Conservation (phyloP, 64 coral and sea anemone species). For the Platygyra sinensis region DNA sequence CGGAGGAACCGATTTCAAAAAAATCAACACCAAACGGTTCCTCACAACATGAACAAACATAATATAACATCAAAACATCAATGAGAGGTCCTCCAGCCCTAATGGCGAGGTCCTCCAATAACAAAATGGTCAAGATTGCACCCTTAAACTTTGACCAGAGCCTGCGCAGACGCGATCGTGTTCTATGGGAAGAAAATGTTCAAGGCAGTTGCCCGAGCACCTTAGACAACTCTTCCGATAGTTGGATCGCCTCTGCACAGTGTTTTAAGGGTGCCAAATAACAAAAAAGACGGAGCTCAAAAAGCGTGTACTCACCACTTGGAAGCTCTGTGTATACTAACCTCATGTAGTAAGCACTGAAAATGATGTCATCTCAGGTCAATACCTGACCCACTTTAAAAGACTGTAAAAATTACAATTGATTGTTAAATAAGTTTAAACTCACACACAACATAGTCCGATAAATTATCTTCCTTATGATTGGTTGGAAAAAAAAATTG, state of each 20-base stretch:
- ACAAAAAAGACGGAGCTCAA: neutral
- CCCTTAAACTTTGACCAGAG: conserved; percentile 20
- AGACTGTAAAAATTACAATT: too few species aligned
- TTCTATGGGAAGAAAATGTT: conserved; percentile 19
- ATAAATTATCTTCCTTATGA: too few species aligned
- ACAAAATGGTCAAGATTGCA: neutral
- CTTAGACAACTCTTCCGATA: conserved; percentile 2
- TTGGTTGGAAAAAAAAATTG: too few species aligned
- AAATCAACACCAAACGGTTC: conserved; percentile 19
- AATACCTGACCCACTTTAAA: too few species aligned
- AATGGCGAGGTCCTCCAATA: neutral
- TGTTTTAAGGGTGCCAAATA: conserved; percentile 24
- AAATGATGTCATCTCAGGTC: too few species aligned
- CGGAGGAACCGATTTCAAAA: conserved; percentile 10
- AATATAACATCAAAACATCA: neutral
- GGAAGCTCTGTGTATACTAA: too few species aligned
- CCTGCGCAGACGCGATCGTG: conserved; percentile 10
- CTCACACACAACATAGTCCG: too few species aligned
- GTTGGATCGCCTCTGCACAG: conserved; percentile 16
- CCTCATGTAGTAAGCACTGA: too few species aligned
- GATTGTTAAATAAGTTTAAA: too few species aligned
- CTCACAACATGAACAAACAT: conserved; percentile 12
- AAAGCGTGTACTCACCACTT: too few species aligned
- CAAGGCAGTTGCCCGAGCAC: conserved; percentile 10
- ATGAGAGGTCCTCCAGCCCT: neutral